Percentiles rank a stretch among this genome's conserved stretches.
Evolutionary conservation across 1,140 invertebrate genomes (phyloP).

Genomic region (Drosophila arizonae): DNA sequence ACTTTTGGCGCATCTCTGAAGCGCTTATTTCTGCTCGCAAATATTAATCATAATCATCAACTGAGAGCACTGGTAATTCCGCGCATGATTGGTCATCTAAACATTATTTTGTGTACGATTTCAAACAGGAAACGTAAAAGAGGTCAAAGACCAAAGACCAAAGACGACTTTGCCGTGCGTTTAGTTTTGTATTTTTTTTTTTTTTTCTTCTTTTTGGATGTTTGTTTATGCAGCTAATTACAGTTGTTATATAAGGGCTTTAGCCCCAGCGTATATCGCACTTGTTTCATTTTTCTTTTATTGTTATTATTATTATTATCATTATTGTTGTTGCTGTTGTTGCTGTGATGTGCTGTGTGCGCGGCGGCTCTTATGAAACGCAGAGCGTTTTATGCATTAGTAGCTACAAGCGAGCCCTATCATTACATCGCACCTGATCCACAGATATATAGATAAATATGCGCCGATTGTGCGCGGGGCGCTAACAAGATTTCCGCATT

Average conservation of each 20-base stretch:
- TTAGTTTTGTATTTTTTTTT: conserved; percentile 6
- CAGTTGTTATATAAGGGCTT: conserved; percentile 39
- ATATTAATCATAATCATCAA: conserved; percentile 6
- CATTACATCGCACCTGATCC: conserved; percentile 64
- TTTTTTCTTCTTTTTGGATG: conserved; percentile 21
- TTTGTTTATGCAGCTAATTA: conserved; percentile 55
- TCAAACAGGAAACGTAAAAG: conserved; percentile 32
- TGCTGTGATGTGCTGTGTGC: neutral
- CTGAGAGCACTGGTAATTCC: neutral
- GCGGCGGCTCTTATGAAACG: conserved; percentile 57
- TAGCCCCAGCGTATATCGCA: conserved; percentile 4
- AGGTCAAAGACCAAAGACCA: conserved; percentile 44
- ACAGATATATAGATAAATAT: conserved; percentile 64
- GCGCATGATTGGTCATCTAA: conserved; percentile 20
- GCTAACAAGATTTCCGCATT: conserved; percentile 69
- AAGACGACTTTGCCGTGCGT: conserved; percentile 28
- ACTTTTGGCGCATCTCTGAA: too few species aligned
- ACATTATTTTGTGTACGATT: conserved; percentile 28
- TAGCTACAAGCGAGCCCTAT: conserved; percentile 36
- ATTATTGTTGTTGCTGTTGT: neutral
- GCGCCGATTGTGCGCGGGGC: conserved; percentile 51
- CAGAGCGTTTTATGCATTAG: conserved; percentile 64
- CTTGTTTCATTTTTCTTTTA: conserved; percentile 19
- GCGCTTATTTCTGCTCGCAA: too few species aligned
- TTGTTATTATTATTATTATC: conserved; percentile 20